Evolutionary conservation across 2,113 vertebrate genomes (phyloP), one percentile per base, ranked within the genome.

Genomic region (Caranx melampygus): DNA sequence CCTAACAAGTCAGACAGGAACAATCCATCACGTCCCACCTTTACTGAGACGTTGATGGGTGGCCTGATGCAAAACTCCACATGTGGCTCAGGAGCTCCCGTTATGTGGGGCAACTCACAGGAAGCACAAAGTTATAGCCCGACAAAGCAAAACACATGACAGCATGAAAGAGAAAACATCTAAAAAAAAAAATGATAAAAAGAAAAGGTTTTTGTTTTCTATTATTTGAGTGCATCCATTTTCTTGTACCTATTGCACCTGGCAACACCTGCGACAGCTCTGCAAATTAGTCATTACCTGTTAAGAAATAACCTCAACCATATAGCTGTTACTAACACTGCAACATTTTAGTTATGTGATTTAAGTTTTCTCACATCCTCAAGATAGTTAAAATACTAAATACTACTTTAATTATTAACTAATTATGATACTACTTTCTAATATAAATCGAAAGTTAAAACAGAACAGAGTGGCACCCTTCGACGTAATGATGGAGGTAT

Each of bases 21-120:
- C 71, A 77, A 86, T 64, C 51, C 44, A 62, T 58, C 31, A 72
- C 74, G 13, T 76, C 59, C 33, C 60, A 33, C 54, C 68, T 69
- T 64, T 62, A 42, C 35, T 64, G 44, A 35, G 2, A 55, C 34
- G 14, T 6, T 49, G 77, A 59, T 33, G 20, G 3, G 59, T 34
- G 62, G 49, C 14, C 54, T 59, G 66, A 65, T 3, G 4, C 13
- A 63, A 26, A 55, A 47, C 31, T 72, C 4, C 34, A 42, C 44
- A 4, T 64, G 68, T 21, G 15, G 47, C 16, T 70, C 37, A 7
- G 58, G 65, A 51, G 42, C 26, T 15, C 65, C 42, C 5, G 2
- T 58, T 33, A 33, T 63, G 72, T 31, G 33, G 51, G 3, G 34
- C 2, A n/a, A 16, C 52, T 49, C 59, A 47, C 42, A n/a, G 31